These are phyloP conservation scores for Astropecten irregularis DNA, from an alignment of 53 echinoderm and acorn worm genomes.

Conservation along the genomic window DNA sequence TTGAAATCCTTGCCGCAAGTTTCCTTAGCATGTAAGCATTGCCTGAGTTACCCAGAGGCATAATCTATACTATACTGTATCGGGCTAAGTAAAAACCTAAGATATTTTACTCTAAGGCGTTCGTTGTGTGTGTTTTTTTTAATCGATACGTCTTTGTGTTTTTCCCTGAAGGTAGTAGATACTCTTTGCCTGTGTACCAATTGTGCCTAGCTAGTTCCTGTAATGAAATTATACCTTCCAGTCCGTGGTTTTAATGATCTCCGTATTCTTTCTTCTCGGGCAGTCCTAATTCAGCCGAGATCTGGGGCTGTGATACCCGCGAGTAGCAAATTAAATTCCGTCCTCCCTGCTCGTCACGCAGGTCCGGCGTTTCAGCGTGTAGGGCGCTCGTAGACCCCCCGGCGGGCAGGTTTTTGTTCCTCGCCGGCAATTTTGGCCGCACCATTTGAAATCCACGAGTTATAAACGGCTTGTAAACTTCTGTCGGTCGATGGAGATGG, in stretches of 20 bases:
- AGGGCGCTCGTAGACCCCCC: not conserved
- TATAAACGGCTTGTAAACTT: not conserved
- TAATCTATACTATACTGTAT: too few relatives aligned
- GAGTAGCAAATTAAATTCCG: constrained; percentile 40
- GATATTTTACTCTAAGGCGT: too few relatives aligned
- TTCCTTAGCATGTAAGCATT: too few relatives aligned
- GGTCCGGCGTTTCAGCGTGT: too few relatives aligned
- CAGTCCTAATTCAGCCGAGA: constrained; percentile 17
- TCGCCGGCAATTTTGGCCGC: not conserved
- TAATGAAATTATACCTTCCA: constrained; percentile 51
- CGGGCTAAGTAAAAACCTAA: too few relatives aligned
- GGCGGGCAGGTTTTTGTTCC: not conserved
- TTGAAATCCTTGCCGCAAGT: not conserved
- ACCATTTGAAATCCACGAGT: too few relatives aligned
- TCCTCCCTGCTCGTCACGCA: not conserved
- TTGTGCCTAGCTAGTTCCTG: not conserved
- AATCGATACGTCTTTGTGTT: not conserved
- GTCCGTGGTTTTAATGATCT: constrained; percentile 43
- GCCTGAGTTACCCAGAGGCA: too few relatives aligned
- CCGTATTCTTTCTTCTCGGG: not conserved
- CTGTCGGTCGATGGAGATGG: constrained; percentile 10
- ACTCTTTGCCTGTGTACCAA: not conserved
- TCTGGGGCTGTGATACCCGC: constrained; percentile 9
- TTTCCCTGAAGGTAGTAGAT: not conserved
- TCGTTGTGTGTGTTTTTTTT: not conserved